A percentile compares a stretch with the other conserved stretches of the same genome.
Evolutionary conservation across 2,888 invertebrate genomes (phyloP).

Genomic region (Trachelus iudaicus): DNA sequence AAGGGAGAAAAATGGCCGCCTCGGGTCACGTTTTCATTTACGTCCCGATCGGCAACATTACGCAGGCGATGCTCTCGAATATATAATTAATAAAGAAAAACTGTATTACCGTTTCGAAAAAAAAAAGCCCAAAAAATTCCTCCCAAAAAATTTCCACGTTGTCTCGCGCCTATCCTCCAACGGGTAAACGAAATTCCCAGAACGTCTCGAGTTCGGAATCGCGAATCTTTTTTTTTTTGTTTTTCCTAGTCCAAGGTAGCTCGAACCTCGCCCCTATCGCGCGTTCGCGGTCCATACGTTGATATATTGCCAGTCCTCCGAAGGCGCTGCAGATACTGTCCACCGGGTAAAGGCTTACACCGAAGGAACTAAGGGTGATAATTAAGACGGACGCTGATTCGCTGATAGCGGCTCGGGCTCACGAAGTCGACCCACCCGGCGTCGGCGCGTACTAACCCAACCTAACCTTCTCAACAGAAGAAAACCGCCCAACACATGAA

Average conservation of each 20-base stretch:
- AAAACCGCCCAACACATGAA: not conserved
- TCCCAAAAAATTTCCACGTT: too few relatives aligned
- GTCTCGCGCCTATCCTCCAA: not conserved
- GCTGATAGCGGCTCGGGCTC: constrained; percentile 54
- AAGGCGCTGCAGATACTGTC: constrained; percentile 28
- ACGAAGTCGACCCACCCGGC: constrained; percentile 27
- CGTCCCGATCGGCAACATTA: not conserved
- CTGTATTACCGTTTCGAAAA: too few relatives aligned
- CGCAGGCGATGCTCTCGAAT: not conserved
- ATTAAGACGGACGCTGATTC: constrained; percentile 65
- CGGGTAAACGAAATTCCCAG: not conserved
- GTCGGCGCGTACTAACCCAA: not conserved
- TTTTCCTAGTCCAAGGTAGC: not conserved
- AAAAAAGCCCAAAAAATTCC: too few relatives aligned
- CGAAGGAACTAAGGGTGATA: constrained; percentile 57
- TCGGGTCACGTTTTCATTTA: constrained; percentile 40
- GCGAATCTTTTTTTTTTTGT: not conserved
- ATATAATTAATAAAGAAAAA: not conserved
- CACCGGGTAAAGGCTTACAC: constrained; percentile 27
- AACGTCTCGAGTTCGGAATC: not conserved
- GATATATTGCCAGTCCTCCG: constrained; percentile 23
- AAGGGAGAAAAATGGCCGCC: constrained; percentile 37
- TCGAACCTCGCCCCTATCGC: constrained; percentile 31
- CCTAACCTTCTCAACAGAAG: not conserved
- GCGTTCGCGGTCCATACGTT: constrained; percentile 12